phyloP scores from a whole-genome alignment of 2,888 invertebrate species.

The Notocelia uddmanniana region DNA sequence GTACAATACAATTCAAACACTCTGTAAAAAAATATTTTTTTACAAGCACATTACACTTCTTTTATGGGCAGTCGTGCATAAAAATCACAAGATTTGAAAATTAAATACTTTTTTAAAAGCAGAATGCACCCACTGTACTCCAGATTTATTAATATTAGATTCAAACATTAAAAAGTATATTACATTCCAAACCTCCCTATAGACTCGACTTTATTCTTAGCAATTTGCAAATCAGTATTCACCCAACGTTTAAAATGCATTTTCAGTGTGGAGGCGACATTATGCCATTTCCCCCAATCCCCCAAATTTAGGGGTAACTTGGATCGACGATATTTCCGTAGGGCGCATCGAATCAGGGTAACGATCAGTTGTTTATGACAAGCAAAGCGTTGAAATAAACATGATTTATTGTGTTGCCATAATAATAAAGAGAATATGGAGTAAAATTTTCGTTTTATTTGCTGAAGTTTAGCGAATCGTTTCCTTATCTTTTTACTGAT shows the following conservation, averaged over 20 bases:
- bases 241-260: constrained; percentile 43
- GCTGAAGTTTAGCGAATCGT: constrained; percentile 3
- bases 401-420: constrained; percentile 45
- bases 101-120: no score
- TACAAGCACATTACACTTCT: no score
- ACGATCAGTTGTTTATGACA: constrained; percentile 44
- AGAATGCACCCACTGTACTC: not conserved
- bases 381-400: constrained; percentile 43
- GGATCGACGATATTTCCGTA: constrained; percentile 37
- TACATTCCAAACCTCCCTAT: constrained; percentile 11
- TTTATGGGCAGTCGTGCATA: no score
- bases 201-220: constrained; percentile 1
- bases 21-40: not conserved
- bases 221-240: constrained; percentile 41
- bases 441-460: constrained; percentile 38
- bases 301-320: constrained; percentile 36
- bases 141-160: not conserved
- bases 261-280: constrained; percentile 29
- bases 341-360: constrained; percentile 40
- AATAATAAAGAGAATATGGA: constrained; percentile 41
- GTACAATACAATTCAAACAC: not conserved
- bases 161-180: constrained; percentile 11
- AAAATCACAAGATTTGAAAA: no score
- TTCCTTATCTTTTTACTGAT: constrained; percentile 23
- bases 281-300: constrained; percentile 32